These are phyloP conservation scores for Melanophora roralis DNA, from an alignment of 2,888 invertebrate species.

Conservation along the genomic window DNA sequence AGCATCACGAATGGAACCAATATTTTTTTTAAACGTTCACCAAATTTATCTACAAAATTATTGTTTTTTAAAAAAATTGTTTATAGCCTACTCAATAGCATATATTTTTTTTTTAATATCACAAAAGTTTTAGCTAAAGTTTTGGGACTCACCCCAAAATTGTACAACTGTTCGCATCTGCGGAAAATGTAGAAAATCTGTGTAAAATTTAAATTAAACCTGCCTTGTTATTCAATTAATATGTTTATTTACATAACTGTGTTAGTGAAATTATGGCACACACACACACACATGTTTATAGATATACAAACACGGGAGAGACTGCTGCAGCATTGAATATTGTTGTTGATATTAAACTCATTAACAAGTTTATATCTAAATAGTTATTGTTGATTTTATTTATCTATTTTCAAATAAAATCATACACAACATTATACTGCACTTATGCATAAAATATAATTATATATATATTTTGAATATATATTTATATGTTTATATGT, in stretches of 20 bases:
- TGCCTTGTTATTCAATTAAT: neutral
- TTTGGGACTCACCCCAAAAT: neutral
- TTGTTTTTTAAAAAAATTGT: too few species aligned
- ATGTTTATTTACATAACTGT: neutral
- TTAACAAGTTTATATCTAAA: conserved; percentile 38
- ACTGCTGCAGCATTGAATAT: neutral
- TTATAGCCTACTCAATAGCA: too few species aligned
- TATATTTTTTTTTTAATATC: too few species aligned
- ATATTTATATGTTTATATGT: neutral
- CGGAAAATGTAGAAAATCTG: neutral
- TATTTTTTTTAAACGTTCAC: too few species aligned
- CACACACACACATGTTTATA: neutral
- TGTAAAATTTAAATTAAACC: neutral
- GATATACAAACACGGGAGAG: neutral
- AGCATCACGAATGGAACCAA: too few species aligned
- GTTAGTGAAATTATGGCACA: neutral
- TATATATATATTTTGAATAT: neutral
- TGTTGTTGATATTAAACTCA: conserved; percentile 27
- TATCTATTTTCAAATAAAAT: neutral
- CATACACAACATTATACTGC: neutral
- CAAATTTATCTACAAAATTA: too few species aligned
- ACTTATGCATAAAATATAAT: neutral
- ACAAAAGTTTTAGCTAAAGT: neutral
- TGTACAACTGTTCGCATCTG: neutral
- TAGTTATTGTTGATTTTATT: neutral